Evolutionary conservation across 2,888 invertebrate genomes (phyloP).

Genomic region (Atethmia centrago): DNA sequence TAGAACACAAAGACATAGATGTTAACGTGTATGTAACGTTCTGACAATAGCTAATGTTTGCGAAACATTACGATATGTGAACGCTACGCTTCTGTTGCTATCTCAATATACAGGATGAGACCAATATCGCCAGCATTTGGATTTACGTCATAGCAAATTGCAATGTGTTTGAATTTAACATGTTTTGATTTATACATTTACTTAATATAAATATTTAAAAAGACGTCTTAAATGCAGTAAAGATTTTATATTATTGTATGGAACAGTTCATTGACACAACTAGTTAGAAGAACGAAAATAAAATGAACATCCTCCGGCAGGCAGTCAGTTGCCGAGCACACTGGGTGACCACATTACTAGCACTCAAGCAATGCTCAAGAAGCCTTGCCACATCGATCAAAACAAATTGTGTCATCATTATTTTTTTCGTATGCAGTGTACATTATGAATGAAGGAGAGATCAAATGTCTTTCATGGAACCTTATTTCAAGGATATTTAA

Average conservation of each 20-base stretch:
- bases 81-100: not conserved
- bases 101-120: constrained; percentile 13
- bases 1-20: not conserved
- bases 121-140: not conserved
- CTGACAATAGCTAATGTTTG: constrained; percentile 8
- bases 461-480: not conserved
- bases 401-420: not conserved
- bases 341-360: not conserved
- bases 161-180: not conserved
- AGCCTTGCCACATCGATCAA: not conserved
- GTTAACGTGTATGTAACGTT: not conserved
- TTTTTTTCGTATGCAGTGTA: not conserved
- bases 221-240: not conserved
- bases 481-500: not conserved
- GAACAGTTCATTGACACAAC: not conserved
- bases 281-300: not conserved
- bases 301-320: not conserved
- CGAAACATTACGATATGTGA: not conserved
- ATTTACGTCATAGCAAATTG: not conserved
- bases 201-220: not conserved
- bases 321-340: not conserved
- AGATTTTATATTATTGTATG: not conserved
- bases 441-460: not conserved
- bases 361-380: constrained; percentile 1
- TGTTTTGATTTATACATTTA: not conserved